Percentiles rank a stretch among this genome's conserved stretches.
Evolutionary conservation across 2,113 vertebrate species (phyloP).

Genomic region (Neomonachus schauinslandi): DNA sequence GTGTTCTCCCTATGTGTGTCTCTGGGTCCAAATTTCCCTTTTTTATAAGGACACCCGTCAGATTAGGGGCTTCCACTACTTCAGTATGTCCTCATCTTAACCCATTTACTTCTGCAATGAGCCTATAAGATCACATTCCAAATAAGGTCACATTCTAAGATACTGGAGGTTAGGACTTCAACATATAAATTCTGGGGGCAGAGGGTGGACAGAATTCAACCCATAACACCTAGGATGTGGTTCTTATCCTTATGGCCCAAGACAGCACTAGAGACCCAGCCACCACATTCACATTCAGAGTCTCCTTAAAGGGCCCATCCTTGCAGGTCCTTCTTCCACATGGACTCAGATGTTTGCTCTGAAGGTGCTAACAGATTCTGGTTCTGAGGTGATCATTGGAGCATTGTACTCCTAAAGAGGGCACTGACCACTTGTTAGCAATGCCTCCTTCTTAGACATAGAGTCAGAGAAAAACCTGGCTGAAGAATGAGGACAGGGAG

Average conservation of each 20-base stretch:
- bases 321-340: neutral
- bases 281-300: neutral
- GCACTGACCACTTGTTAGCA: neutral
- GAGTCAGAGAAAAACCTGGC: neutral
- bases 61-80: neutral
- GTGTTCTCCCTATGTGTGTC: neutral
- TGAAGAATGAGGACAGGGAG: neutral
- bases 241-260: neutral
- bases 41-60: neutral
- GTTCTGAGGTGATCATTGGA: neutral
- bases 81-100: neutral
- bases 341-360: neutral
- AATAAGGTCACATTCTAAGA: neutral
- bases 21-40: neutral
- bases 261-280: neutral
- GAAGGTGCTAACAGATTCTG: neutral
- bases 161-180: neutral
- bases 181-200: neutral
- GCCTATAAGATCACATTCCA: neutral
- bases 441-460: neutral
- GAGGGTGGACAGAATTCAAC: neutral
- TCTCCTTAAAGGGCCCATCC: neutral
- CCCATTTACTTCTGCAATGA: neutral
- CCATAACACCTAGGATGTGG: neutral
- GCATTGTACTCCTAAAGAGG: neutral